phyloP scores from a whole-genome alignment of 2,888 invertebrate species.

The Polydrusus pterygomalis region DNA sequence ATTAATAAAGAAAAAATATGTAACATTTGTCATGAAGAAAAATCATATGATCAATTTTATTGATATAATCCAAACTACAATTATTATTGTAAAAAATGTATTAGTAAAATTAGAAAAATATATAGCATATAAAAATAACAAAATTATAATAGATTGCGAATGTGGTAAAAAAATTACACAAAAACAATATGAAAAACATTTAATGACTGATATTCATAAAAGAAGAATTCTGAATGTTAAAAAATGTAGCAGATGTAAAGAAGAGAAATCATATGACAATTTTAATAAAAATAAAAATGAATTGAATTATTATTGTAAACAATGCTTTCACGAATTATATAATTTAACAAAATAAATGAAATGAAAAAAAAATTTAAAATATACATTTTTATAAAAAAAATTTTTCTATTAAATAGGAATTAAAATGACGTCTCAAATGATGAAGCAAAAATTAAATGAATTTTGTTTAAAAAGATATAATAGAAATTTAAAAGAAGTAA shows the following conservation, averaged over 20 bases:
- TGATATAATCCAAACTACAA: background rate
- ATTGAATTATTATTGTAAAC: background rate
- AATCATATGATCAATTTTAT: background rate
- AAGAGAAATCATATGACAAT: background rate
- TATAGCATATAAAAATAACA: background rate
- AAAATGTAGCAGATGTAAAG: background rate
- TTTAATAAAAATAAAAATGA: background rate
- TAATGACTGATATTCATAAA: background rate
- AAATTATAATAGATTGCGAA: background rate
- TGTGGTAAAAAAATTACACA: background rate
- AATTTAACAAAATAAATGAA: background rate
- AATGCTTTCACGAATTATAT: background rate
- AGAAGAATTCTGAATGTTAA: too few relatives aligned
- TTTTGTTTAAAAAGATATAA: background rate
- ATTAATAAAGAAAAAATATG: background rate
- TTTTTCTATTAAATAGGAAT: background rate
- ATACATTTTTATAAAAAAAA: background rate
- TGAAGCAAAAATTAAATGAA: background rate
- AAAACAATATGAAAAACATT: background rate
- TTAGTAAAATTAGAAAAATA: too few relatives aligned
- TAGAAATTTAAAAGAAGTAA: background rate
- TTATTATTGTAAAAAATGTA: too few relatives aligned
- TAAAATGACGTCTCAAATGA: background rate
- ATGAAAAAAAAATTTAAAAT: background rate
- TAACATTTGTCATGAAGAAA: background rate